Evolutionary conservation across 2,888 invertebrate genomes (phyloP).

Genomic region (Kryphioiulus occultus): DNA sequence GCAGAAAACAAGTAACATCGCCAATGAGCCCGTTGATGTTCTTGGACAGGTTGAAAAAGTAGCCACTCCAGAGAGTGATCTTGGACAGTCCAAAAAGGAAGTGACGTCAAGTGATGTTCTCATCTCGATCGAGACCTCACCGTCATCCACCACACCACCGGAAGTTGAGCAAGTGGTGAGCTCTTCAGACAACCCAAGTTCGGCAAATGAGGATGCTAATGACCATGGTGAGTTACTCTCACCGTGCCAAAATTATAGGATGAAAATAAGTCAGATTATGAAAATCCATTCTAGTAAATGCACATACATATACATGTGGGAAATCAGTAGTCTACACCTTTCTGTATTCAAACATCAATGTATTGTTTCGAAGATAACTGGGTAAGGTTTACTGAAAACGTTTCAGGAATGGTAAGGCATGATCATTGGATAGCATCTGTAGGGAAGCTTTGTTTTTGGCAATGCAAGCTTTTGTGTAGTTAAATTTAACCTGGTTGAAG

Average conservation of each 20-base stretch:
- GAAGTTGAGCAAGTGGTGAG: background rate
- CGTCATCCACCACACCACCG: background rate
- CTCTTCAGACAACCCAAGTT: background rate
- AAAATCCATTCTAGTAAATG: too few relatives aligned
- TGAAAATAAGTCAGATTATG: too few relatives aligned
- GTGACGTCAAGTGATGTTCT: background rate
- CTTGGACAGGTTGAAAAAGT: background rate
- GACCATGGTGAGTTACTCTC: background rate
- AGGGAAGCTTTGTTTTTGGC: background rate
- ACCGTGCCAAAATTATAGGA: background rate
- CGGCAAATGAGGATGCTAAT: background rate
- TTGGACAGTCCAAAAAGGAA: background rate
- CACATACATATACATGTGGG: too few relatives aligned
- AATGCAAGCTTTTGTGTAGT: background rate
- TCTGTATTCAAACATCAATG: too few relatives aligned
- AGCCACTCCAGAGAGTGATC: too few relatives aligned
- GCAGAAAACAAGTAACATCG: background rate
- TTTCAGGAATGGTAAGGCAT: background rate
- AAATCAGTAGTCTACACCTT: too few relatives aligned
- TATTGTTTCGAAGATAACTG: too few relatives aligned
- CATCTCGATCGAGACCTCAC: background rate
- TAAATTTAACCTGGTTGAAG: background rate
- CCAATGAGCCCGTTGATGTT: background rate
- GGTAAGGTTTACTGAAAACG: too few relatives aligned
- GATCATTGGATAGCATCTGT: background rate